Base-by-base conservation (phyloP, 2,888 invertebrate species). In the Bellardia bayeri region DNA sequence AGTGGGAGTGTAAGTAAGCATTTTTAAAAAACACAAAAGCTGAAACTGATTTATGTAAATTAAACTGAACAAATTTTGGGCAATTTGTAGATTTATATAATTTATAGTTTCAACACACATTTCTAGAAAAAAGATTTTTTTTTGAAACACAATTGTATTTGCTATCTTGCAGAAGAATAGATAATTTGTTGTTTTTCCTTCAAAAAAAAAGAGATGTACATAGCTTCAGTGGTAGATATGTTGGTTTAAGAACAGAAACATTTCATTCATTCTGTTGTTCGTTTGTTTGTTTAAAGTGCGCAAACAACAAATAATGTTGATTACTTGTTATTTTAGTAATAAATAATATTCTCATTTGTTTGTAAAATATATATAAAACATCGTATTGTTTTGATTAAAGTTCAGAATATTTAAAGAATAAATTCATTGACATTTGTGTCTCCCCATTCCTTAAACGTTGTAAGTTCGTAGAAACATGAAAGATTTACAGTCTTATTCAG, bases 1-100 rank as follows among this genome's bases (percentile, higher is more conserved):
- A 58, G 49, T 82, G 82, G 74, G 82, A 68, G 82, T 66, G 82
- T 66, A 45, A 54, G 82, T 58, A 45, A 54, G 63, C 23, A 42
- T 33, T 11, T 42, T 63, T 49, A 42, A 69, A 9, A 49, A 14
- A 30, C 14, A 68, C 2, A 71, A 40, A 51, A 30, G 37, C 37
- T 51, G 42, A 6, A 58, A 66, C 40, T 30, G 64, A 74, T 58
- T 82, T 82, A 49, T 66, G 64, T 45, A 49, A 74, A 74, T 66
- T 13, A 33, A 64, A 49, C 37, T 51, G 68, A 69, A 76, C 2
- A 42, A 61, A 58, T 51, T 82, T 75, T 30, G 37, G 64, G 30
- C 16, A 72, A 40, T 45, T 11, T 45, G 13, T 11, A 45, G 11
- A 37, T 23, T 23, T 23, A 37, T 6, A 37, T 6, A 37, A 1